Evolutionary conservation across 1,140 invertebrate genomes (phyloP).

Genomic region (Copidosoma floridanum): DNA sequence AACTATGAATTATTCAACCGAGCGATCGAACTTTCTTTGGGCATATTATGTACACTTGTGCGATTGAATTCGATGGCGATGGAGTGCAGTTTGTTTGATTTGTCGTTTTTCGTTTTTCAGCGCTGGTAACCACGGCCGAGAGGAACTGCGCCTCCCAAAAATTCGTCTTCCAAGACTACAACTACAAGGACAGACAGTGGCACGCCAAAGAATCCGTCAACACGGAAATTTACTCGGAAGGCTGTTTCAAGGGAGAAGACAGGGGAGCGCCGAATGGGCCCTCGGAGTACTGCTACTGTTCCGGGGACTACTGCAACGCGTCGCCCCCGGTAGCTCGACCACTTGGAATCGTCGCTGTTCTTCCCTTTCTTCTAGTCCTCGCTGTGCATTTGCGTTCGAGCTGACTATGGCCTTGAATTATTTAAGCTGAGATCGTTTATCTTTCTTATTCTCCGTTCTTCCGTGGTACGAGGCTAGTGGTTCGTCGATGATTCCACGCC

Average conservation of each 20-base stretch:
- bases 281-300: constrained; percentile 67
- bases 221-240: constrained; percentile 64
- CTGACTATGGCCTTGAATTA: too few species aligned
- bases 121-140: constrained; percentile 60
- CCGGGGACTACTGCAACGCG: constrained; percentile 62
- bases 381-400: too few species aligned
- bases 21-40: too few species aligned
- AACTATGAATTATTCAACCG: too few species aligned
- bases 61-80: too few species aligned
- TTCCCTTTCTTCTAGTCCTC: too few species aligned
- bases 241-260: constrained; percentile 64
- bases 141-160: constrained; percentile 74
- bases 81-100: too few species aligned
- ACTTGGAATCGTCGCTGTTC: neutral
- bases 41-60: too few species aligned
- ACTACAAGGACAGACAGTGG: constrained; percentile 63
- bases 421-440: too few species aligned
- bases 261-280: constrained; percentile 59
- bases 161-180: constrained; percentile 57
- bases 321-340: neutral
- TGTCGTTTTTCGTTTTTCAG: constrained; percentile 54
- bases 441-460: too few species aligned
- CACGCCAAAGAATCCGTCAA: constrained; percentile 60
- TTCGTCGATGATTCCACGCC: too few species aligned
- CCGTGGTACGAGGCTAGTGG: too few species aligned